A percentile compares a stretch with the other conserved stretches of the same genome.
These are phyloP conservation scores for Oopsacas minuta DNA, from an alignment of 37 sponge, comb jelly and placozoan genomes.

Conservation along the genomic window DNA sequence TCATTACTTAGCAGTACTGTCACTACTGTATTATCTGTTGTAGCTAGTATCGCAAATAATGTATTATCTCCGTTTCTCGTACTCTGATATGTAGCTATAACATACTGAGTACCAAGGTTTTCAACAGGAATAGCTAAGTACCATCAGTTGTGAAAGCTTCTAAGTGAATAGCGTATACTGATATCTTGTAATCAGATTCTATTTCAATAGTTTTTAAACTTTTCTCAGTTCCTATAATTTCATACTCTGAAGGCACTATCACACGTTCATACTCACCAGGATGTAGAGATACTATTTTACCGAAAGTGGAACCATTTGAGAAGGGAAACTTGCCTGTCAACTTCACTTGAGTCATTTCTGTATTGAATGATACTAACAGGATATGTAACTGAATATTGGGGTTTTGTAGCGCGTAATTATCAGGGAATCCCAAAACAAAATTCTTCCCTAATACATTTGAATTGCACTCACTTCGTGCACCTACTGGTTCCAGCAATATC, in stretches of 20 bases:
- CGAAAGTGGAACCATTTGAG: not conserved
- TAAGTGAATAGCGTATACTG: not conserved
- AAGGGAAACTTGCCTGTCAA: not conserved
- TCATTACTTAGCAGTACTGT: not conserved
- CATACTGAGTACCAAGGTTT: not conserved
- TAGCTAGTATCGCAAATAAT: not conserved
- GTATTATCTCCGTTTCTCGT: too few species aligned
- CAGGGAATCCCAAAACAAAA: not conserved
- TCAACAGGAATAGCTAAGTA: not conserved
- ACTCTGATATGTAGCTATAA: not conserved
- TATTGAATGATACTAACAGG: not conserved
- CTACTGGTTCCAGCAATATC: too few species aligned
- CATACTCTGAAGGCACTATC: not conserved
- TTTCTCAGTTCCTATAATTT: not conserved
- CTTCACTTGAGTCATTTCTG: not conserved
- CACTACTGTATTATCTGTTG: not conserved
- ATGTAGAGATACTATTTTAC: not conserved
- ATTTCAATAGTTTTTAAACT: not conserved
- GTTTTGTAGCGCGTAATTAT: not conserved
- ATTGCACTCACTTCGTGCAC: too few species aligned
- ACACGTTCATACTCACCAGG: not conserved
- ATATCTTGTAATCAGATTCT: not conserved
- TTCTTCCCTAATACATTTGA: not conserved
- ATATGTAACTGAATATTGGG: not conserved
- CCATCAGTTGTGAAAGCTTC: not conserved